Conservation (phyloP, 2,797 vertebrate species). For the Phalloptychus januarius region DNA sequence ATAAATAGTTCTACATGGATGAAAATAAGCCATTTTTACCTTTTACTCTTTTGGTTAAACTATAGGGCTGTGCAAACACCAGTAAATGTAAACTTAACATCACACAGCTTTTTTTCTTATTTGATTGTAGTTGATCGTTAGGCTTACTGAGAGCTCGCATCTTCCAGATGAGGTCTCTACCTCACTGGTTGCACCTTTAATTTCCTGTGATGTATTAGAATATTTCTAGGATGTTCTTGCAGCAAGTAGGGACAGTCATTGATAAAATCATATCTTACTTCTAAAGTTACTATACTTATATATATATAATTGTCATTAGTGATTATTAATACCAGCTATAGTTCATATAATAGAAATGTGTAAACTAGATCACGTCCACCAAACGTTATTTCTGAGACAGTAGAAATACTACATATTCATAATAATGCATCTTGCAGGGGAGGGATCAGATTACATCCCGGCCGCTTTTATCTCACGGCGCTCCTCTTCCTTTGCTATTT, state of each 20-base stretch:
- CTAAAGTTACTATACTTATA: constrained; percentile 45
- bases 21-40: constrained; percentile 50
- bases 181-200: constrained; percentile 40
- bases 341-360: constrained; percentile 78
- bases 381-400: constrained; percentile 75
- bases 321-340: constrained; percentile 77
- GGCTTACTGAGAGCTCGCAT: constrained; percentile 33
- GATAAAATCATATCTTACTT: constrained; percentile 20
- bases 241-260: constrained; percentile 72
- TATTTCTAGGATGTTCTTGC: constrained; percentile 68
- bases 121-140: constrained; percentile 29
- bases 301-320: constrained; percentile 66
- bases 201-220: constrained; percentile 43
- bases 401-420: constrained; percentile 75
- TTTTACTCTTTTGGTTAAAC: constrained; percentile 59
- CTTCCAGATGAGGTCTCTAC: constrained; percentile 22
- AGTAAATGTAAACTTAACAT: constrained; percentile 61
- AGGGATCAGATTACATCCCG: constrained; percentile 83
- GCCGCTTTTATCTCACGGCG: constrained; percentile 85
- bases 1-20: constrained; percentile 55
- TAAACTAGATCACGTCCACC: constrained; percentile 85
- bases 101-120: constrained; percentile 53
- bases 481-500: constrained; percentile 84
- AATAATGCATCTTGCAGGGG: constrained; percentile 49
- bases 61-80: constrained; percentile 60